These are phyloP conservation scores for Lathronympha strigana DNA, from an alignment of 2,888 invertebrate genomes.

Conservation along the genomic window DNA sequence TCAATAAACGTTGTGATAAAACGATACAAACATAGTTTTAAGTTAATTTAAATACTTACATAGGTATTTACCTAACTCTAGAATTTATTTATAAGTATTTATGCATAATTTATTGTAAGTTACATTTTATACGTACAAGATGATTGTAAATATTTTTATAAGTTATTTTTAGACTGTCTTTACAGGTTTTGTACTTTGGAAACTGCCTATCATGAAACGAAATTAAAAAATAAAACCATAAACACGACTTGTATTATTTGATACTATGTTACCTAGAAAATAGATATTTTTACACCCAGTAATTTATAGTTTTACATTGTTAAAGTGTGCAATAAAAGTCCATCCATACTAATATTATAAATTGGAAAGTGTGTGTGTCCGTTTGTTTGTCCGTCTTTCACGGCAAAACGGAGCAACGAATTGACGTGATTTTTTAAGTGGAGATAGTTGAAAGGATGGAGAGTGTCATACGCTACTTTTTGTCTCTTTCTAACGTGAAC, in stretches of 20 bases:
- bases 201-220: conserved; percentile 11
- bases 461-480: too few species aligned
- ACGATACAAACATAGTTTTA: conserved; percentile 47
- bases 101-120: conserved; percentile 23
- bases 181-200: conserved; percentile 29
- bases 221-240: conserved; percentile 14
- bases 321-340: too few species aligned
- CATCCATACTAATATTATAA: too few species aligned
- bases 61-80: conserved; percentile 18
- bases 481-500: too few species aligned
- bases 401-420: too few species aligned
- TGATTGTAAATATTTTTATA: conserved; percentile 30
- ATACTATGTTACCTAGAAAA: background rate
- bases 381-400: too few species aligned
- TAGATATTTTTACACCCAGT: too few species aligned
- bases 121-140: conserved; percentile 1
- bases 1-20: conserved; percentile 66
- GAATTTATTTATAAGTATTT: conserved; percentile 29
- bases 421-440: too few species aligned
- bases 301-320: too few species aligned
- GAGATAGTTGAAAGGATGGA: too few species aligned
- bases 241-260: background rate
- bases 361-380: too few species aligned
- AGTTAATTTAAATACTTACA: too few species aligned
- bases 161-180: conserved; percentile 16